phyloP scores from a whole-genome alignment of 2,888 invertebrate genomes.

The Nesidiocoris tenuis region DNA sequence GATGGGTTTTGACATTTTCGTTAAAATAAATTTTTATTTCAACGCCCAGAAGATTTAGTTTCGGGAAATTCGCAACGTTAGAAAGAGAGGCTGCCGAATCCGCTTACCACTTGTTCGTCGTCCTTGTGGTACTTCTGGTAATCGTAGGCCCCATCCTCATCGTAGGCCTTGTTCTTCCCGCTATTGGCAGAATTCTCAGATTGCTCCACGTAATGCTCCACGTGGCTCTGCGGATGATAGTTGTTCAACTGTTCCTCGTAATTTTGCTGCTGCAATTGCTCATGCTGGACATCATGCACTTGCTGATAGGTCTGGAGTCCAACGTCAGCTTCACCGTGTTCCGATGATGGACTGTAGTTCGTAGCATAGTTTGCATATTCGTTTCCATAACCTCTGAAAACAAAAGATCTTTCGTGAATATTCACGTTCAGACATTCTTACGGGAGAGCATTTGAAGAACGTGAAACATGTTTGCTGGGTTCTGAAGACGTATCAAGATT shows the following conservation, averaged over 20 bases:
- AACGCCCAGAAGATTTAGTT: too few relatives aligned
- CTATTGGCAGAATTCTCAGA: neutral
- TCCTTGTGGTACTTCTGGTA: slow-evolving; percentile 27
- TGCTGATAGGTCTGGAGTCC: neutral
- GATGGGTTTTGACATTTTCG: too few relatives aligned
- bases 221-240: slow-evolving; percentile 27
- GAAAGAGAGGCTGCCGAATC: too few relatives aligned
- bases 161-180: slow-evolving; percentile 3
- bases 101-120: slow-evolving; percentile 29
- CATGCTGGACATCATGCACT: neutral
- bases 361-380: neutral
- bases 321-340: slow-evolving; percentile 3
- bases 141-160: slow-evolving; percentile 28
- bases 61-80: too few relatives aligned
- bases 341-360: slow-evolving; percentile 6
- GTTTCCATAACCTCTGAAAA: neutral
- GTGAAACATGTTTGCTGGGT: too few relatives aligned
- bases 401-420: too few relatives aligned
- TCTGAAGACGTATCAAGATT: too few relatives aligned
- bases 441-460: too few relatives aligned
- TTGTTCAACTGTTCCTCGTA: slow-evolving; percentile 5
- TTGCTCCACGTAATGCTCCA: slow-evolving; percentile 16
- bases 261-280: slow-evolving; percentile 3
- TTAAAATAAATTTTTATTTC: too few relatives aligned
- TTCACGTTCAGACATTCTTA: too few relatives aligned